Base-by-base conservation (phyloP, 2,797 vertebrate genomes). In the Graptemys geographica region DNA sequence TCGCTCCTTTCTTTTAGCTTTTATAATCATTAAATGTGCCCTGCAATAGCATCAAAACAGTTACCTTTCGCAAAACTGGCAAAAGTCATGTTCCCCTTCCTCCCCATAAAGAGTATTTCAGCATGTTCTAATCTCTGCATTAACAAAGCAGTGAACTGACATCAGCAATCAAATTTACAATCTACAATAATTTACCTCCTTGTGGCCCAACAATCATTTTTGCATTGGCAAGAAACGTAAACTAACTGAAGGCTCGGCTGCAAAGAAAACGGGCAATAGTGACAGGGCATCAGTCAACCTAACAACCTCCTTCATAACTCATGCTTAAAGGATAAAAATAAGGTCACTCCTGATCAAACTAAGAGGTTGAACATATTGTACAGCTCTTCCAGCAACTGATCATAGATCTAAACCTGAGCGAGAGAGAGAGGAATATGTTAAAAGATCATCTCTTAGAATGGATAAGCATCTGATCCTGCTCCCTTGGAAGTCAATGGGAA, bases 221-320 rank as follows among this genome's bases (percentile, higher is more conserved):
- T 96, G n/a, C 55, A 91, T 44, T 91, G 91, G 83, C 90, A 97
- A 92, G 92, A 95, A 96, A 57, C 28, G 4, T 86, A 97, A 97
- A 95, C 81, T 95, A 97, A 97, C 91, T 94, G 95, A 98, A 97
- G 51, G 86, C 23, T 90, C 90, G 81, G 28, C 82, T 96, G 89
- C 55, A 52, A 92, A 96, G 79, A 96, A 79, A 94, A 93, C 52
- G 94, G 79, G 81, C 44, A 79, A 83, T 10, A 84, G 62, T 84
- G 55, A 79, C 81, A 97, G 82, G 37, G 83, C 65, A 96, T 97
- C 78, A 90, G 90, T 96, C 95, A 97, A 86, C 53, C 96, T 96
- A 96, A 91, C 93, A 90, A 94, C 33, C 80, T 89, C 62, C 44
- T 95, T 90, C 87, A 91, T 92, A 96, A 94, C 57, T 97, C 85